A percentile compares a stretch with the other conserved stretches of the same genome.
phyloP scores from a whole-genome alignment of 2,113 vertebrate species.

The Meles meles region DNA sequence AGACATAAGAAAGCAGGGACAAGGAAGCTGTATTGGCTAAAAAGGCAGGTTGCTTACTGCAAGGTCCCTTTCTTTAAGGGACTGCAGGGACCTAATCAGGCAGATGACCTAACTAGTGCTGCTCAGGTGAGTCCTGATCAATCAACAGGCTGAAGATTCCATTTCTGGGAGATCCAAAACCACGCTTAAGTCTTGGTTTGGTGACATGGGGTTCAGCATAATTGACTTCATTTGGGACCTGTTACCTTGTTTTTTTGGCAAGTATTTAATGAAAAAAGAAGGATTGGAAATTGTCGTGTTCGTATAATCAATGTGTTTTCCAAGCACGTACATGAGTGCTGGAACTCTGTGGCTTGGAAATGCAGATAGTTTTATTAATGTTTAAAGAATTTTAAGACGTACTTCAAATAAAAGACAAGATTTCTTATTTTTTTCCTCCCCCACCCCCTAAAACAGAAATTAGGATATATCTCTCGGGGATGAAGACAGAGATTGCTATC shows the following conservation, averaged over 20 bases:
- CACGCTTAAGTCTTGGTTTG: neutral
- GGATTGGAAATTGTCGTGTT: neutral
- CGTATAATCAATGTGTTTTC: neutral
- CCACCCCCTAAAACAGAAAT: neutral
- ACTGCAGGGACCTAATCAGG: neutral
- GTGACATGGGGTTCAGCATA: fast-evolving
- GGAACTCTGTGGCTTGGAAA: neutral
- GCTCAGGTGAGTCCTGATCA: neutral
- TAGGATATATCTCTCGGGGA: neutral
- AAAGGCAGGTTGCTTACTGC: neutral
- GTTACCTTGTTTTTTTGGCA: too few species aligned
- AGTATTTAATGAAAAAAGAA: neutral
- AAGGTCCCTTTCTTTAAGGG: neutral
- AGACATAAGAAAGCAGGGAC: too few species aligned
- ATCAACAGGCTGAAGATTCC: neutral
- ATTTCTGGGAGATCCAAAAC: neutral
- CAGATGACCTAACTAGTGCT: neutral
- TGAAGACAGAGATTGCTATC: neutral
- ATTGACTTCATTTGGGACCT: neutral
- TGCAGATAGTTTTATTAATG: neutral
- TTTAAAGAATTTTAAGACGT: neutral
- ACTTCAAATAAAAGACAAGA: neutral
- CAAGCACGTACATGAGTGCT: neutral
- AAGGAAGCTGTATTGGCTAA: neutral
- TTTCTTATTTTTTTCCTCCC: neutral